These are phyloP conservation scores for Dreissena rostriformis DNA, from an alignment of 1,140 invertebrate genomes.

Conservation along the genomic window DNA sequence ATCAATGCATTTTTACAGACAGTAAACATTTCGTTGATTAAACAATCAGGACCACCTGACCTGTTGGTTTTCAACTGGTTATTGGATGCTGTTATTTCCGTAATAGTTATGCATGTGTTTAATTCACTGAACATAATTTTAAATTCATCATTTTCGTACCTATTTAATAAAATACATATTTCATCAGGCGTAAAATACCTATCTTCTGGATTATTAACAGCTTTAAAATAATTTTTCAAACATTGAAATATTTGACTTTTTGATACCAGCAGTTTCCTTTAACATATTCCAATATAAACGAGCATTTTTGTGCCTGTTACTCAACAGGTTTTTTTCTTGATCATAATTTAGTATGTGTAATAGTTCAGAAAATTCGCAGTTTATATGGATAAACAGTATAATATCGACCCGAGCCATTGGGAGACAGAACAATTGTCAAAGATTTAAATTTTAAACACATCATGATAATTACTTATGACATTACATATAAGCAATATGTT, in stretches of 20 bases:
- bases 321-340: no score
- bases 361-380: no score
- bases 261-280: conserved; percentile 4
- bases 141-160: conserved; percentile 9
- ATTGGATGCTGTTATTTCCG: not conserved
- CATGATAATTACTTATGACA: no score
- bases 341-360: no score
- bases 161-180: not conserved
- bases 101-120: not conserved
- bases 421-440: no score
- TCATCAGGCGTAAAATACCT: conserved; percentile 17
- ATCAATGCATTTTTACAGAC: no score
- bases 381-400: no score
- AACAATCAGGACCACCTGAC: not conserved
- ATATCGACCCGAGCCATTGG: no score
- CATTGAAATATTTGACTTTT: not conserved
- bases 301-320: not conserved
- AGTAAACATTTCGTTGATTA: conserved; percentile 22
- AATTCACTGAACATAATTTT: conserved; percentile 18
- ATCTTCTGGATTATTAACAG: conserved; percentile 9
- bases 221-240: conserved; percentile 23
- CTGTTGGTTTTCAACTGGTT: not conserved
- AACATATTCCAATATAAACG: conserved; percentile 23
- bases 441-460: no score
- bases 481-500: no score